Evolutionary conservation across 2,797 vertebrate genomes (phyloP), one percentile per base, ranked within the genome.

Genomic region (Zenarchopterus dispar): DNA sequence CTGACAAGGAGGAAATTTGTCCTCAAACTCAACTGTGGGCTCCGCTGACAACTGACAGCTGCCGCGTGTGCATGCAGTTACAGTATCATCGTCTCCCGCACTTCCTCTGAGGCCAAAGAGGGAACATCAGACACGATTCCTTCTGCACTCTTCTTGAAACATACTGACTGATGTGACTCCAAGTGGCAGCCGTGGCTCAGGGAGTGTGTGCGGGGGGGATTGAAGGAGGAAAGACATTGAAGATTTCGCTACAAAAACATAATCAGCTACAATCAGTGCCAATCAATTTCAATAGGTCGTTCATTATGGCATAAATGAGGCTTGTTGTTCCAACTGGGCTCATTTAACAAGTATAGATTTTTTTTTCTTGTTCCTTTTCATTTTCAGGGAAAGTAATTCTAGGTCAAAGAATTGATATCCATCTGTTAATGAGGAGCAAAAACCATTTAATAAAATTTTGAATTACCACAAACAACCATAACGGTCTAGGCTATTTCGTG

Each of bases 241-340:
- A 71, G 74, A 76, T 67, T 79, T 76, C 41, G 48, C 46, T n/a
- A 52, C 45, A 59, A 74, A 78, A 78, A 79, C 58, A 53, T 46
- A 80, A 80, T 80, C 79, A 72, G 63, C 8, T 6, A 19, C 62
- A 76, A 84, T 87, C 75, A 68, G 47, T 19, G 47, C 49, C 67
- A 75, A 80, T 85, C 84, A 79, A 56, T 80, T 72, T 41, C 75
- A 84, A 72, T 67, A 74, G 72, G 66, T 70, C 59, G 45, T 70
- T 76, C 62, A 70, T 84, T 72, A 71, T 8, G 15, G 18, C 45
- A 28, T 18, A 56, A 85, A 72, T 44, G 52, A 81, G 70, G 62
- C 48, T 52, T 45, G 44, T 62, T 80, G 67, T 56, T 71, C 59
- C 63, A 54, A 54, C 58, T 28, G 46, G 39, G 61, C 18, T 65